These are phyloP conservation scores for Artemia sinica DNA, from an alignment of 2,888 invertebrate genomes.

Conservation along the genomic window DNA sequence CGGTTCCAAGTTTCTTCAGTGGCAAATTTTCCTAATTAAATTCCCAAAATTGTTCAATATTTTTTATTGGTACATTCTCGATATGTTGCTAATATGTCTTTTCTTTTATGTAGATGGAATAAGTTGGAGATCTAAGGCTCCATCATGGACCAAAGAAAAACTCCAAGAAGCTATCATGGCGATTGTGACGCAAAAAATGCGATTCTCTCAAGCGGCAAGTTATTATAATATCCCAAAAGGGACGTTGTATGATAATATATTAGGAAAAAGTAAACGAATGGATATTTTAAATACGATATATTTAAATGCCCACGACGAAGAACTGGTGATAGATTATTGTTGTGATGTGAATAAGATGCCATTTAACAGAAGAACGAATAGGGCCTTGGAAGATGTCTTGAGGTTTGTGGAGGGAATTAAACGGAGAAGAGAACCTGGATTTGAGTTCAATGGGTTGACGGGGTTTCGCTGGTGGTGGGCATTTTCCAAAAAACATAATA, in stretches of 20 bases:
- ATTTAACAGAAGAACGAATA: conserved; percentile 53
- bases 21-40: too few relatives aligned
- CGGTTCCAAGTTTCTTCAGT: too few relatives aligned
- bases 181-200: conserved; percentile 54
- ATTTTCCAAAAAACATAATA: conserved; percentile 57
- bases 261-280: conserved; percentile 58
- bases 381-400: conserved; percentile 44
- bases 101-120: conserved; percentile 25
- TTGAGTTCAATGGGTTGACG: conserved; percentile 48
- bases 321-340: conserved; percentile 49
- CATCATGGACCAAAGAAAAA: conserved; percentile 53
- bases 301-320: conserved; percentile 43
- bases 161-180: conserved; percentile 57
- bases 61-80: neutral
- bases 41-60: too few relatives aligned
- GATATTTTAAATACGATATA: conserved; percentile 51
- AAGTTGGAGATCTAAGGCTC: conserved; percentile 42
- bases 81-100: neutral
- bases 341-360: conserved; percentile 50
- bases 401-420: conserved; percentile 47
- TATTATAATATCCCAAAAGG: conserved; percentile 56
- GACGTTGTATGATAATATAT: conserved; percentile 56
- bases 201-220: conserved; percentile 54
- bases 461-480: conserved; percentile 68
- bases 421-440: conserved; percentile 42